Conservation (phyloP, 2,888 invertebrate genomes). For the Mythimna loreyi region DNA sequence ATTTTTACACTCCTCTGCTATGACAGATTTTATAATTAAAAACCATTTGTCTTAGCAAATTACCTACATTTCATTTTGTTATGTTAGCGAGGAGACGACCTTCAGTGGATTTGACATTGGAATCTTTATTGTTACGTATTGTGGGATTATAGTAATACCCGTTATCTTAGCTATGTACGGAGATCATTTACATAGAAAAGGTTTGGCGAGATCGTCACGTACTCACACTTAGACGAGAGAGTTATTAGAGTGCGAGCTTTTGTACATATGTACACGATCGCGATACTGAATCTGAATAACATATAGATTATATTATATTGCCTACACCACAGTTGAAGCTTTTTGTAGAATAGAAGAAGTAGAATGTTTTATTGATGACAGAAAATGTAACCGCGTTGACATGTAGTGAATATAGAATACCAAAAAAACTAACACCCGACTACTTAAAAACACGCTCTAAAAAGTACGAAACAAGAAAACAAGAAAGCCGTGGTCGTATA, state of each 20-base stretch:
- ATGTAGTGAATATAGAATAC: conserved; percentile 1
- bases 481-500: too few species aligned
- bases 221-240: not conserved
- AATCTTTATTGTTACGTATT: conserved; percentile 26
- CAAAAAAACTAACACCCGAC: too few species aligned
- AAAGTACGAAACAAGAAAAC: too few species aligned
- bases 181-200: not conserved
- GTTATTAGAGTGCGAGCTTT: too few species aligned
- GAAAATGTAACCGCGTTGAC: not conserved
- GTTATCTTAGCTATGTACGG: not conserved
- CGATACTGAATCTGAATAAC: too few species aligned
- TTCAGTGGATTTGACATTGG: conserved; percentile 32
- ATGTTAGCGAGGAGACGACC: conserved; percentile 28
- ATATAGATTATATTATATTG: not conserved
- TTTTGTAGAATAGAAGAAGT: not conserved
- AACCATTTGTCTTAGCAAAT: conserved; percentile 64
- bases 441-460: too few species aligned
- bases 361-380: conserved; percentile 2
- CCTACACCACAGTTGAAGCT: not conserved
- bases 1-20: conserved; percentile 52
- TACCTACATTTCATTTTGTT: conserved; percentile 54
- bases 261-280: too few species aligned
- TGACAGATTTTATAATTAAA: conserved; percentile 68
- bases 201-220: not conserved
- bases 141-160: not conserved